Evolutionary conservation across 2,888 invertebrate species (phyloP).

Genomic region (Chelonus formosanus): DNA sequence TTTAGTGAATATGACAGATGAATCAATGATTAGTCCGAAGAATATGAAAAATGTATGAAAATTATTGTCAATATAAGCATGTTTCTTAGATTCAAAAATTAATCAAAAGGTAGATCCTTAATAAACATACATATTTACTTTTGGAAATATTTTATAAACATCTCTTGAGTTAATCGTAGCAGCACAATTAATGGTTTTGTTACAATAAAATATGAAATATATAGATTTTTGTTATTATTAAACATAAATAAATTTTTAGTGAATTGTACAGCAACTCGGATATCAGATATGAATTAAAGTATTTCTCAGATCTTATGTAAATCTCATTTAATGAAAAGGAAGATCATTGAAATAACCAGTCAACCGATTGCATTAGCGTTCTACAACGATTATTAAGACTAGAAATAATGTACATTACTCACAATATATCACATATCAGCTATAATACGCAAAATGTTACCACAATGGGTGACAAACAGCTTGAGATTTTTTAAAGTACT

Average conservation of each 20-base stretch:
- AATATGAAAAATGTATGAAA: background rate
- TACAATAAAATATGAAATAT: conserved; percentile 35
- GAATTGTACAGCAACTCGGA: conserved; percentile 18
- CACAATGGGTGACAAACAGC: background rate
- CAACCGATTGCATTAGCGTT: conserved; percentile 17
- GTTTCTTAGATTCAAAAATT: too few species aligned
- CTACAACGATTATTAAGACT: conserved; percentile 30
- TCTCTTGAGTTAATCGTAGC: conserved; percentile 32
- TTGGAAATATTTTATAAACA: conserved; percentile 38
- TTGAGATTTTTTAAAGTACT: conserved; percentile 22
- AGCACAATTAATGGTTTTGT: conserved; percentile 25
- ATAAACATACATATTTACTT: conserved; percentile 23
- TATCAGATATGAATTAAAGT: conserved; percentile 12
- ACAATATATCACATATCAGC: conserved; percentile 27
- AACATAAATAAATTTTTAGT: conserved; percentile 21
- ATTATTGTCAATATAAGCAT: too few species aligned
- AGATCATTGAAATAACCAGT: conserved; percentile 22
- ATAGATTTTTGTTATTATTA: conserved; percentile 17
- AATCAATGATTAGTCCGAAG: conserved; percentile 18
- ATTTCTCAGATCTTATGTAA: conserved; percentile 6
- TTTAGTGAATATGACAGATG: conserved; percentile 32
- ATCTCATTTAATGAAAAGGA: conserved; percentile 17
- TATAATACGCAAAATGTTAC: conserved; percentile 16
- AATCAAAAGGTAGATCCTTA: background rate
- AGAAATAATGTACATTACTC: conserved; percentile 27